These are phyloP conservation scores for Parapristionchus giblindavisi DNA, from an alignment of 2,888 invertebrate genomes.

Conservation along the genomic window DNA sequence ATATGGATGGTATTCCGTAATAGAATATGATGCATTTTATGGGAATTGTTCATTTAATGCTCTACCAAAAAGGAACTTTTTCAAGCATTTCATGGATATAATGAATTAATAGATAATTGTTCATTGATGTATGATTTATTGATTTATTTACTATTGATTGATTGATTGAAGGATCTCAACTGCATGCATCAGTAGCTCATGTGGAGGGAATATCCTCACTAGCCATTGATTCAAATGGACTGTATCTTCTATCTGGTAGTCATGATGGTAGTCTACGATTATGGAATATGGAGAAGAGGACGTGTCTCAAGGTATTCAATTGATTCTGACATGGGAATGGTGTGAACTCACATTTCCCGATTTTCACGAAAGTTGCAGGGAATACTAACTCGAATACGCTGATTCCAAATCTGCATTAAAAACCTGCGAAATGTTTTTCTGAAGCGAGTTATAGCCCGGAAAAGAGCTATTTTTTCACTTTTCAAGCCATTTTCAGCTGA, in stretches of 20 bases:
- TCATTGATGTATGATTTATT: background rate
- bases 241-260: conserved; percentile 93
- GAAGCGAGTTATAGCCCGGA: too few species aligned
- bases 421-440: too few species aligned
- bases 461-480: too few species aligned
- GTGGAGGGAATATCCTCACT: conserved; percentile 96
- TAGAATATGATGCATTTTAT: background rate
- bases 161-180: conserved; percentile 80
- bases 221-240: conserved; percentile 96
- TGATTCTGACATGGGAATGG: background rate
- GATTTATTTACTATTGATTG: background rate
- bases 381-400: too few species aligned
- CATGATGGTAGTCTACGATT: conserved; percentile 76
- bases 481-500: too few species aligned
- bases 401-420: too few species aligned
- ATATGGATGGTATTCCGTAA: too few species aligned
- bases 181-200: conserved; percentile 98
- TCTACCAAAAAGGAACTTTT: background rate
- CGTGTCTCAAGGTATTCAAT: conserved; percentile 83
- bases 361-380: too few species aligned
- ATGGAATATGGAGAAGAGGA: conserved; percentile 85
- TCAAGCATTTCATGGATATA: too few species aligned
- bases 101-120: too few species aligned
- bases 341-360: background rate
- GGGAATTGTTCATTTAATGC: background rate